A percentile compares a stretch with the other conserved stretches of the same genome.
Conservation (phyloP, 2,797 vertebrate genomes). For the Mus minutoides region DNA sequence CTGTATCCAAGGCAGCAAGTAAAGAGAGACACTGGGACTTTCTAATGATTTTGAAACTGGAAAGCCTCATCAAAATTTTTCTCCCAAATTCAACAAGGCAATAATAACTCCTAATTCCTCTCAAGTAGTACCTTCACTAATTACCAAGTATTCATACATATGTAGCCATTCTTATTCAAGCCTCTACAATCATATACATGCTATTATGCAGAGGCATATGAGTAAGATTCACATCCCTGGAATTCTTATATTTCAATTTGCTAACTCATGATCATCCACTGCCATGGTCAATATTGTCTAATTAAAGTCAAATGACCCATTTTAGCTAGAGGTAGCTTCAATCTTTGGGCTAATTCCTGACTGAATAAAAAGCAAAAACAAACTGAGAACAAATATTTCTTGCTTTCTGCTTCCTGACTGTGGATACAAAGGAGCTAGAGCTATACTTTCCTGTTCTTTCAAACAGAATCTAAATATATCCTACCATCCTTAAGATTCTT, state of each 20-base stretch:
- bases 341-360: too few species aligned
- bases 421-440: too few species aligned
- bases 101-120: background rate
- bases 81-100: background rate
- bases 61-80: background rate
- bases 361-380: background rate
- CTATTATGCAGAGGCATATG: background rate
- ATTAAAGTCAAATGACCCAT: background rate
- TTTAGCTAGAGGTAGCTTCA: background rate
- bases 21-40: background rate
- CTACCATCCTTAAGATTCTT: background rate
- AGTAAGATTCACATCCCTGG: background rate
- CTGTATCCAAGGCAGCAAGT: background rate
- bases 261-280: background rate
- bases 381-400: background rate
- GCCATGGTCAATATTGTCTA: background rate
- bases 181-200: background rate
- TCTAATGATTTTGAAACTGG: background rate
- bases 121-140: background rate
- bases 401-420: background rate
- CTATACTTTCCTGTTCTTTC: background rate
- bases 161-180: background rate
- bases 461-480: background rate
- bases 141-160: background rate
- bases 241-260: too few species aligned